Base-by-base conservation (phyloP, 2,113 vertebrate species). In the Nyctibius bracteatus region DNA sequence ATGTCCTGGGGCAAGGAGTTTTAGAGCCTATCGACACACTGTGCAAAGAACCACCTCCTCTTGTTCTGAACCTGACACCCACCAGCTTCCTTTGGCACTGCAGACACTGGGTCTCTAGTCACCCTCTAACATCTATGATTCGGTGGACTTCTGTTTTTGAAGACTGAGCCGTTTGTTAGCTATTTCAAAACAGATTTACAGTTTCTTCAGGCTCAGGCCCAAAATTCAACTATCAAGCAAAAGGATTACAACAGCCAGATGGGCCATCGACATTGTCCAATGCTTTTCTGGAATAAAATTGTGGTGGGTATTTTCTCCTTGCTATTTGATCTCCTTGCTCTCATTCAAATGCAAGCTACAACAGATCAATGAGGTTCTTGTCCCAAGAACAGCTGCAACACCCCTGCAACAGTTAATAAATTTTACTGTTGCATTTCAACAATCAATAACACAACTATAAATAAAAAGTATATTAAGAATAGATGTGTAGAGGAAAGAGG, bases 41-140 rank as follows among this genome's bases (percentile, higher is more conserved):
- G 41, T 20, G 39, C 68, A 51, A 59, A 95, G 89, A 95, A 92
- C 86, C 91, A 95, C 80, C 83, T 96, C 91, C 83, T 95, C 92
- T 74, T 78, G 51, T 86, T 95, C 94, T 63, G 43, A 92, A 84
- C 8, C 11, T 39, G 55, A 86, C 82, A 86, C 86, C 75, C 82
- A 94, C 80, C 59, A 92, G 59, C 82, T 86, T 94, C 95, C 80
- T 94, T 24, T 58, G 59, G 63, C 57, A 81, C 35, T 6, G 2
- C 67, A 86, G 75, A 86, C 37, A 43, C 20, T 37, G 0, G 1
- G 37, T 61, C 75, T 83, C 88, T 14, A 74, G 72, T 78, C 86
- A 84, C 81, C 81, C 86, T 78, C 43, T 71, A 84, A 93, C 80
- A 91, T 21, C 46, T 43, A 20, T 62, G 68, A 41, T 58, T 55